Base-by-base conservation (phyloP, 1,140 invertebrate genomes). In the Heliothis subflexa region DNA sequence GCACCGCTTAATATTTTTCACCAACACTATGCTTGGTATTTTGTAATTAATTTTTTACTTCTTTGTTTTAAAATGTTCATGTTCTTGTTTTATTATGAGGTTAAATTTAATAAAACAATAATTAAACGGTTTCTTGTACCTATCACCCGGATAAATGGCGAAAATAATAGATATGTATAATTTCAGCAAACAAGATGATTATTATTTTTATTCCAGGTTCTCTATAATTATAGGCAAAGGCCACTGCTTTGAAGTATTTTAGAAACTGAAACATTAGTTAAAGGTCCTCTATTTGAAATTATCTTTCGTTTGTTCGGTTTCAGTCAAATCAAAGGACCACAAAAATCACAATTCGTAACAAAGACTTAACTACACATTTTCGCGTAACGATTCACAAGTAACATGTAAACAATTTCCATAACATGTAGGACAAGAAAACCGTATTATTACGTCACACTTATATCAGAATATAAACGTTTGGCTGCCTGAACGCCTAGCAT, bases 401-500 rank as follows among this genome's bases (percentile, higher is more conserved):
- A 25, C 13, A 33, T 55, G 68, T 28, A n/a, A 33, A 10, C 49
- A 59, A 57, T 72, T 72, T 72, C 18, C 52, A 45, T 55, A 73
- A 45, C 70, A 59, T 21, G 54, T 57, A 59, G 54, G n/a, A 73
- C 33, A 57, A 73, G 54, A 47, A 59, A 47, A 45, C 52, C 16
- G 12, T 73, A 25, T 59, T 73, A 73, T 59, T 59, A 62, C 59
- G 59, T 59, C 18, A 40, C 28, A 10, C 1, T 73, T 57, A 73
- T 73, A 73, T 73, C 70, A 40, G 47, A 55, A 73, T 73, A 73
- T 73, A 57, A 73, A 57, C 25, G 50, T 18, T 59, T 18, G 33
- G n/a, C 40, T 73, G 59, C 70, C 70, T 57, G 54, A 33, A 54
- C 33, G 5, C 68, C 52, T 40, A 72, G 70, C 52, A 57, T 72